These are phyloP conservation scores for Macrophya annulata DNA, from an alignment of 2,888 invertebrate genomes.

Conservation along the genomic window DNA sequence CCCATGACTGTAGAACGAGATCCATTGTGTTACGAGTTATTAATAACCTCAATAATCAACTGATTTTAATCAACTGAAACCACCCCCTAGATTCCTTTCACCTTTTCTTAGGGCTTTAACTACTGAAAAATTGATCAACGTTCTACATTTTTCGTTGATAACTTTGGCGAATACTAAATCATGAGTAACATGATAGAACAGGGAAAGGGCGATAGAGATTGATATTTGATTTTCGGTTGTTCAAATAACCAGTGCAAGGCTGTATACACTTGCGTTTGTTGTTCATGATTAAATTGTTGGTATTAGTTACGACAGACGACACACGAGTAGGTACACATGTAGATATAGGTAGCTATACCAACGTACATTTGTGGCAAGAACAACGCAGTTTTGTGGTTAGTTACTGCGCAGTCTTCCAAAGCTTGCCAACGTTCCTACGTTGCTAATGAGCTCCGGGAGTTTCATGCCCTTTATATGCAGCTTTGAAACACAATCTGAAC, in stretches of 20 bases:
- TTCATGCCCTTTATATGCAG: neutral
- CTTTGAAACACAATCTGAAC: slow-evolving; percentile 4
- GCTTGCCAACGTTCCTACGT: slow-evolving; percentile 24
- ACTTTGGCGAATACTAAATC: neutral
- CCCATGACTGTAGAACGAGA: neutral
- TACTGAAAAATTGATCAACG: neutral
- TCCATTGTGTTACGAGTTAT: neutral
- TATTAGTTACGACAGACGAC: slow-evolving; percentile 11
- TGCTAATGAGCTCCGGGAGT: slow-evolving; percentile 39
- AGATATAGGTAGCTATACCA: neutral
- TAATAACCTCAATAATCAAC: no score
- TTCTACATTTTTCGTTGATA: neutral
- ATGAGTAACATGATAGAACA: neutral
- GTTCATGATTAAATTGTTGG: slow-evolving; percentile 32
- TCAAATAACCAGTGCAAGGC: neutral
- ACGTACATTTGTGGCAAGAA: slow-evolving; percentile 26
- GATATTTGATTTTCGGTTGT: slow-evolving; percentile 7
- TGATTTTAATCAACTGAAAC: neutral
- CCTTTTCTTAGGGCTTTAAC: neutral
- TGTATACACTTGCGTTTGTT: slow-evolving; percentile 19
- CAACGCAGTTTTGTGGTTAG: slow-evolving; percentile 38
- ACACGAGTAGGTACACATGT: slow-evolving; percentile 8
- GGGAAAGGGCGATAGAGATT: neutral
- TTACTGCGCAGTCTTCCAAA: slow-evolving; percentile 26
- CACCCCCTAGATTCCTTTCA: neutral